Conservation (phyloP, 1,140 invertebrate species). For the Solenopsis invicta region DNA sequence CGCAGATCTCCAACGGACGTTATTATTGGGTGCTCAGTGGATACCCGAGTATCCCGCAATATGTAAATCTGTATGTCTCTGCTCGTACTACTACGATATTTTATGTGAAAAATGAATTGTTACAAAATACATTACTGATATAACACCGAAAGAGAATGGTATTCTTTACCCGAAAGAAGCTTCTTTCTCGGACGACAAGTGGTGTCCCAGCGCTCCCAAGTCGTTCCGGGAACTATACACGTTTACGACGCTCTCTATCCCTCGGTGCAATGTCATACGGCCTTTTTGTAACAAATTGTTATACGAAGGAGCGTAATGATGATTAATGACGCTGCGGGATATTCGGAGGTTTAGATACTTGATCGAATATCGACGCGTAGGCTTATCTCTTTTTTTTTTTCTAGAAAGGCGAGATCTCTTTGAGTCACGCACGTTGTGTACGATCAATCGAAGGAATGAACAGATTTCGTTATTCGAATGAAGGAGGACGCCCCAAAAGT, state of each 20-base stretch:
- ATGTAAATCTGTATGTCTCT: conserved; percentile 65
- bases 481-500: not conserved
- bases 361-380: not conserved
- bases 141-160: conserved; percentile 46
- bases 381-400: not conserved
- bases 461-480: not conserved
- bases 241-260: not conserved
- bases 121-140: conserved; percentile 65
- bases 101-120: conserved; percentile 65
- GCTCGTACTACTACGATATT: conserved; percentile 59
- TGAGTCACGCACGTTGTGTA: not conserved
- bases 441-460: not conserved
- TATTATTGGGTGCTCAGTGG: conserved; percentile 58
- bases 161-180: conserved; percentile 34
- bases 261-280: not conserved
- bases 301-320: not conserved
- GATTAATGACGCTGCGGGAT: conserved; percentile 20
- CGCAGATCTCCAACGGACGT: conserved; percentile 59
- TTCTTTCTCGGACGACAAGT: not conserved
- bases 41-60: conserved; percentile 65
- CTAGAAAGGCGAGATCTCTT: not conserved
- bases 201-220: no score
- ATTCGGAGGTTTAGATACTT: conserved; percentile 12
- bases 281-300: not conserved
- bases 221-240: not conserved